Evolutionary conservation across 2,113 vertebrate species (phyloP), one percentile per base, ranked within the genome.

Genomic region (Dasyornis broadbenti): DNA sequence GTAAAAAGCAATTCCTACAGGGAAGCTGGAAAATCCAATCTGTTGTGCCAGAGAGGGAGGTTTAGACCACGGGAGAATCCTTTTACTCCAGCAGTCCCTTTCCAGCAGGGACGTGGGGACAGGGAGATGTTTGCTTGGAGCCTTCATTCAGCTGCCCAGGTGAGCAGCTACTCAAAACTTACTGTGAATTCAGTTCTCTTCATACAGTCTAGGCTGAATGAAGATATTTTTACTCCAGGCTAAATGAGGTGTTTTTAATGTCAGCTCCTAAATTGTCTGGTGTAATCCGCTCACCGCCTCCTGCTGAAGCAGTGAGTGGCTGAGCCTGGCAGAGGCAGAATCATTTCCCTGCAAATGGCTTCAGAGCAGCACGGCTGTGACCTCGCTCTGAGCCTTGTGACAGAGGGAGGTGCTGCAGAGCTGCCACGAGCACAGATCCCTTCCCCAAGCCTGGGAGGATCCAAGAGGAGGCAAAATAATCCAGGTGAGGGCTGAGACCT

Each of bases 161-260:
- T 86, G 44, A 93, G 85, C 63, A 80, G 90, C 75, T 23, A 6
- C 64, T 73, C 42, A 50, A 64, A 77, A 30, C 61, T 56, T 66
- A 24, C 82, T 49, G 6, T 42, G 37, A 81, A 84, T 86, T n/a
- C 77, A 81, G 75, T 42, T 70, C 33, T n/a, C 64, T 73, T 64
- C 26, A 81, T 75, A 45, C 11, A 64, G 57, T 49, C 75, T 35
- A 45, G 44, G 40, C 28, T 93, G 80, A 86, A 78, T 78, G 92
- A 23, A 86, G 90, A 27, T 81, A 66, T 83, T 94, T 93, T 94
- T 89, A 68, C 96, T 81, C 49, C 31, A 53, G 69, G 72, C 60
- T 86, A 81, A 96, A 95, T 63, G 68, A 92, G 82, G 68, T 66
- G 80, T 39, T 81, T 95, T 89, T 90, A 49, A 75, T 92, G 90